Evolutionary conservation across 2,113 vertebrate genomes (phyloP).

Genomic region (Sceloporus tristichus): DNA sequence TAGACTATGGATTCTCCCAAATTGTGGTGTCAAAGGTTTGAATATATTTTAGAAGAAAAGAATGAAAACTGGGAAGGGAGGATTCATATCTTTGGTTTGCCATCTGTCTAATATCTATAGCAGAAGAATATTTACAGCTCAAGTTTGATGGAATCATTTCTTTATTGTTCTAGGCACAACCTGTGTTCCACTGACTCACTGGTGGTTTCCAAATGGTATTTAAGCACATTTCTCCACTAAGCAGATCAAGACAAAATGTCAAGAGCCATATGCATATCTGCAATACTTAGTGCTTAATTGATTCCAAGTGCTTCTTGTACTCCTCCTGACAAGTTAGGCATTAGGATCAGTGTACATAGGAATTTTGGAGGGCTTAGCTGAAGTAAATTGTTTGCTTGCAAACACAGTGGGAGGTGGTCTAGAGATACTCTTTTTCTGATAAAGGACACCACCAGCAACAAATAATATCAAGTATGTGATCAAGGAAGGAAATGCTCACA

Average conservation of each 20-base stretch:
- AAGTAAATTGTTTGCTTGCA: neutral
- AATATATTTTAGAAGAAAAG: neutral
- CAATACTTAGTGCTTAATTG: neutral
- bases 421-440: slow-evolving; percentile 31
- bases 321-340: neutral
- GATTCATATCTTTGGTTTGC: neutral
- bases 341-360: too few species aligned
- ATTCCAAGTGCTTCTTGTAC: neutral
- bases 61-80: neutral
- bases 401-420: neutral
- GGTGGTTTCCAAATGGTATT: slow-evolving; percentile 10
- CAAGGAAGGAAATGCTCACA: too few species aligned
- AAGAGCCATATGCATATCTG: slow-evolving; percentile 12
- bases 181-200: slow-evolving; percentile 1
- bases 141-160: neutral
- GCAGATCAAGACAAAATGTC: slow-evolving; percentile 7
- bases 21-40: neutral
- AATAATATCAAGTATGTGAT: too few species aligned
- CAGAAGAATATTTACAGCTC: neutral
- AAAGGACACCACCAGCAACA: neutral
- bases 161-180: slow-evolving; percentile 20
- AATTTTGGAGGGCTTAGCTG: neutral
- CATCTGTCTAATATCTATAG: neutral
- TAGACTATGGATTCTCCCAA: neutral
- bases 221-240: slow-evolving; percentile 19